phyloP scores from a whole-genome alignment of 1,140 invertebrate genomes.

The Venturia canescens region DNA sequence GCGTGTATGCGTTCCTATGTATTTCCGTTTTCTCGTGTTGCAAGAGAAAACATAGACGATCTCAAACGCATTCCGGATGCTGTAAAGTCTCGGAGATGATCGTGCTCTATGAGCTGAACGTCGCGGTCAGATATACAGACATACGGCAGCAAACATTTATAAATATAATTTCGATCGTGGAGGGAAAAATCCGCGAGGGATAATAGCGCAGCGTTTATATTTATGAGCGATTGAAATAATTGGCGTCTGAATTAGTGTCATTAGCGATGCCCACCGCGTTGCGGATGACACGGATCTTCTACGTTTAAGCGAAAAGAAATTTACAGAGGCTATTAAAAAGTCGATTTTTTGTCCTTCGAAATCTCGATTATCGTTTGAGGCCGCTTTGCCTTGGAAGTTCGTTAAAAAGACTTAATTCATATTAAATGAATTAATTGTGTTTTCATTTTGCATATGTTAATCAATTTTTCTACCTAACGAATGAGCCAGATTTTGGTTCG shows the following conservation, averaged over 20 bases:
- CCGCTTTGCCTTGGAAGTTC: too few relatives aligned
- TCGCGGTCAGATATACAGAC: too few relatives aligned
- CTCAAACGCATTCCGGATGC: slow-evolving; percentile 16
- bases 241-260: slow-evolving; percentile 65
- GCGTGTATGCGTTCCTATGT: slow-evolving; percentile 9
- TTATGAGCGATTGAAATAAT: slow-evolving; percentile 63
- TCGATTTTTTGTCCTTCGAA: too few relatives aligned
- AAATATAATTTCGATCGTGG: neutral
- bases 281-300: slow-evolving; percentile 18
- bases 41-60: slow-evolving; percentile 59
- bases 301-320: slow-evolving; percentile 4
- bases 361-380: too few relatives aligned
- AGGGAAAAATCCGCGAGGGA: neutral
- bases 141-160: neutral
- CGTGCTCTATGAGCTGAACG: neutral
- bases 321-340: too few relatives aligned
- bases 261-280: slow-evolving; percentile 59
- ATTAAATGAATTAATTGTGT: too few relatives aligned
- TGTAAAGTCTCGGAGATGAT: slow-evolving; percentile 1
- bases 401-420: too few relatives aligned
- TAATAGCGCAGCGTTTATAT: slow-evolving; percentile 53
- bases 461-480: too few relatives aligned
- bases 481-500: neutral
- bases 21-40: slow-evolving; percentile 55
- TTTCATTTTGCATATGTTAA: too few relatives aligned